Evolutionary conservation across 2,888 invertebrate species (phyloP), one percentile per base, ranked within the genome.

Genomic region (Cynaeus angustus): DNA sequence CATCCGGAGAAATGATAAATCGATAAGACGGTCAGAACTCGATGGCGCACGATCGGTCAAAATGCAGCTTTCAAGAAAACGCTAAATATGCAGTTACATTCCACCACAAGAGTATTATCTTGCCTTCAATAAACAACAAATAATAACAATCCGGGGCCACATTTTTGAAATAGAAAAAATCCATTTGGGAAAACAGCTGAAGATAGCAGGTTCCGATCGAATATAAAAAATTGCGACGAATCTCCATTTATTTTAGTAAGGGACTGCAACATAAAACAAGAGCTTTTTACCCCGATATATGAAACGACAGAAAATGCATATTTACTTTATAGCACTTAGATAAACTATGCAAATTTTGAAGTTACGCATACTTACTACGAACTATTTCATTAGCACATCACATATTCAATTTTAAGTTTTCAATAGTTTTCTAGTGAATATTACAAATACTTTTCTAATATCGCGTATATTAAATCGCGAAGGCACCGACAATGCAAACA

Each of bases 1-100:
- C 66, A 70, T 70, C 53, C 8, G 37, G 53, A 46, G 64, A 64
- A 58, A 68, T 68, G 59, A 70, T 53, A 70, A 70, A 70, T 70
- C 70, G 70, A 70, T 68, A 68, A 68, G 68, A 58, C 52, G 53
- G 53, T 12, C 55, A 65, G 53, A 21, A 26, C 38, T 37, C 55
- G 56, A 66, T 45, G 68, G 50, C 38, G 66, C 58, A 58, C 48
- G 52, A 59, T 65, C 38, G 68, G 65, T 69, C 65, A 64, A 33
- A 33, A 28, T 28, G 28, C 28, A 28, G 7, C 7, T 9, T 7
- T 33, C 33, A n/a, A n/a, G 33, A 33, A 33, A 33, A 33, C n/a
- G 7, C 33, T 33, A 21, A 21, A 21, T 21, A 21, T 21, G 21
- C 33, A n/a, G 1, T 33, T 7, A 33, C n/a, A 33, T 33, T 33